Percentiles rank a stretch among this genome's conserved stretches.
These are phyloP conservation scores for Sebastes kiyomatsui DNA, from an alignment of 2,797 vertebrate species.

Conservation along the genomic window DNA sequence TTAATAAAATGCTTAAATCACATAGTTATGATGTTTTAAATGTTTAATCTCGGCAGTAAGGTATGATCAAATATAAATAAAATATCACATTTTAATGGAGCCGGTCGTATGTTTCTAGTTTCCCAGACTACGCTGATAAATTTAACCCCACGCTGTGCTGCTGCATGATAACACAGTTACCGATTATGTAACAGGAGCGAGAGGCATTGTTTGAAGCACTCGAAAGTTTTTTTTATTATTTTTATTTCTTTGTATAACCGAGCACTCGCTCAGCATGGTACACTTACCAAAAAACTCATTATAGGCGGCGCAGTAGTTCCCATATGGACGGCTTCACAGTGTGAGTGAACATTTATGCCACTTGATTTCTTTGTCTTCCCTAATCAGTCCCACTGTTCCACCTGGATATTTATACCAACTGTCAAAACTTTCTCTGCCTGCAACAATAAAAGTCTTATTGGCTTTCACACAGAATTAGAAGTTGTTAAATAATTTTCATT, in stretches of 20 bases:
- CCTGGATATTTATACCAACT: constrained; percentile 9
- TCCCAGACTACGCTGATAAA: not conserved
- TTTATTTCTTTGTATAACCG: constrained; percentile 5
- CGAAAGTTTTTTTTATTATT: not conserved
- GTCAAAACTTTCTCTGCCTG: constrained; percentile 11
- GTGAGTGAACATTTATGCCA: constrained; percentile 34
- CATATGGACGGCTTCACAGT: constrained; percentile 12
- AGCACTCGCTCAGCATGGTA: not conserved
- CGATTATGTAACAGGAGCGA: not conserved
- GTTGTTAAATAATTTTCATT: not conserved
- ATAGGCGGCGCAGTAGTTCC: constrained; percentile 19
- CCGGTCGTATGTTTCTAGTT: not conserved
- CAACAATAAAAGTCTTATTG: not conserved
- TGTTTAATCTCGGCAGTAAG: not conserved
- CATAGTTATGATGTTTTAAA: not conserved
- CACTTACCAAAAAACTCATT: constrained; percentile 21
- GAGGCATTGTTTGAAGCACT: not conserved
- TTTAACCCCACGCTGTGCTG: not conserved
- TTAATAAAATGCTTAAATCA: constrained; percentile 3
- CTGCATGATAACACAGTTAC: constrained; percentile 1
- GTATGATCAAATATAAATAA: not conserved
- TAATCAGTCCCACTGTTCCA: constrained; percentile 41
- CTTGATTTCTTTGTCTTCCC: constrained; percentile 25
- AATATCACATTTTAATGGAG: not conserved
- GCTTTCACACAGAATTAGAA: not conserved